phyloP scores from a whole-genome alignment of 2,797 vertebrate species.

The Darevskia nairensis region DNA sequence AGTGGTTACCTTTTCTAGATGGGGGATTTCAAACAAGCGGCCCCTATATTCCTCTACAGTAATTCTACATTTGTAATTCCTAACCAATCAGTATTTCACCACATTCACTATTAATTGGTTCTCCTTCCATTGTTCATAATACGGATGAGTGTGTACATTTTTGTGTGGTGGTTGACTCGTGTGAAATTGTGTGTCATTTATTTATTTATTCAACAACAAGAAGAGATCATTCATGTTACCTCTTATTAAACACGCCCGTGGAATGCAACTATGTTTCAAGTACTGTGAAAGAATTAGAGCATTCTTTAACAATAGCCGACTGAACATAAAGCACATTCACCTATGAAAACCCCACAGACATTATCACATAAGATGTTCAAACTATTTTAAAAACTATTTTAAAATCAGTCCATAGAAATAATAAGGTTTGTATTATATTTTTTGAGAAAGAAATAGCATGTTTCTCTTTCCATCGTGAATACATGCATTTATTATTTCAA shows the following conservation, averaged over 20 bases:
- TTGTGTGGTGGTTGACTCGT: constrained; percentile 50
- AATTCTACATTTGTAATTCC: constrained; percentile 67
- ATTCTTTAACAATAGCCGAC: constrained; percentile 30
- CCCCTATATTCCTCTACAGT: constrained; percentile 50
- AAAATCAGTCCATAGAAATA: background rate
- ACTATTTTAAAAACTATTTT: constrained; percentile 16
- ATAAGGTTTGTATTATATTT: background rate
- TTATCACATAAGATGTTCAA: background rate
- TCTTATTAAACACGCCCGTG: constrained; percentile 49
- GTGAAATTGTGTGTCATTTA: background rate
- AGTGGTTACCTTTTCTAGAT: constrained; percentile 68
- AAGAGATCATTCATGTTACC: constrained; percentile 8
- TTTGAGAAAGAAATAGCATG: background rate
- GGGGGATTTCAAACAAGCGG: constrained; percentile 50
- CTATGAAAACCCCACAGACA: background rate
- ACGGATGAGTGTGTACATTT: constrained; percentile 43
- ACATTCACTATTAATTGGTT: constrained; percentile 55
- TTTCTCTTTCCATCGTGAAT: background rate
- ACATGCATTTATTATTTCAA: background rate
- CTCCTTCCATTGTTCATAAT: constrained; percentile 51
- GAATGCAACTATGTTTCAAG: constrained; percentile 14
- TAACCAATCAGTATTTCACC: constrained; percentile 61
- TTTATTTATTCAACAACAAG: constrained; percentile 34
- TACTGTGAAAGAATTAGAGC: constrained; percentile 36
- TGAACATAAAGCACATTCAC: background rate